Evolutionary conservation across 2,797 vertebrate species (phyloP).

Genomic region (Acipenser oxyrinchus): DNA sequence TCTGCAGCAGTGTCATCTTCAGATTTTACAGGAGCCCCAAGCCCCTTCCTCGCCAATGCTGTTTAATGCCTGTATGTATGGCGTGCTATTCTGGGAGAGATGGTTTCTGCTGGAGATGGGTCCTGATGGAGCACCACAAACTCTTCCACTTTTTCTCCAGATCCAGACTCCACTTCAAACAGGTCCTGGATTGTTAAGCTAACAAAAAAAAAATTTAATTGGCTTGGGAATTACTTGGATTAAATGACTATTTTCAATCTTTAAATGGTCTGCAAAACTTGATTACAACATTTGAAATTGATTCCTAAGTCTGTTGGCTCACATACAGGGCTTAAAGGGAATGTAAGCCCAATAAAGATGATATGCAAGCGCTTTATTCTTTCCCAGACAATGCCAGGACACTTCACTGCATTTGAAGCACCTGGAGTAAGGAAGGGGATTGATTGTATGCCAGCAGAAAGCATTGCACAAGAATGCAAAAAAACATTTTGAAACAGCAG

Average conservation of each 20-base stretch:
- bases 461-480: not conserved
- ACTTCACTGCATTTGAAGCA: conserved; percentile 2
- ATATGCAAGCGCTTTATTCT: conserved; percentile 8
- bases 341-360: conserved; percentile 1
- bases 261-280: not conserved
- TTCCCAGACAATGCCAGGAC: conserved; percentile 19
- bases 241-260: conserved; percentile 1
- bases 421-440: conserved; percentile 20
- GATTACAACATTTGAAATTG: not conserved
- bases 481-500: accelerated
- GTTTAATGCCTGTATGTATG: conserved; percentile 90
- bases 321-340: not conserved
- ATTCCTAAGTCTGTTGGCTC: not conserved
- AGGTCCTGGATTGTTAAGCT: conserved; percentile 97
- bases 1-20: conserved; percentile 19
- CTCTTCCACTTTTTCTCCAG: conserved; percentile 91
- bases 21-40: conserved; percentile 22
- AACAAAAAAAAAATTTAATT: conserved; percentile 12
- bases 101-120: conserved; percentile 82
- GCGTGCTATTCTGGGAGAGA: conserved; percentile 85
- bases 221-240: not conserved
- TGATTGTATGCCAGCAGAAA: no score
- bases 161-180: conserved; percentile 90
- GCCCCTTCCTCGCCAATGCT: conserved; percentile 68
- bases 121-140: conserved; percentile 96